Conservation (phyloP, 2,113 vertebrate genomes). For the Sorex araneus region DNA sequence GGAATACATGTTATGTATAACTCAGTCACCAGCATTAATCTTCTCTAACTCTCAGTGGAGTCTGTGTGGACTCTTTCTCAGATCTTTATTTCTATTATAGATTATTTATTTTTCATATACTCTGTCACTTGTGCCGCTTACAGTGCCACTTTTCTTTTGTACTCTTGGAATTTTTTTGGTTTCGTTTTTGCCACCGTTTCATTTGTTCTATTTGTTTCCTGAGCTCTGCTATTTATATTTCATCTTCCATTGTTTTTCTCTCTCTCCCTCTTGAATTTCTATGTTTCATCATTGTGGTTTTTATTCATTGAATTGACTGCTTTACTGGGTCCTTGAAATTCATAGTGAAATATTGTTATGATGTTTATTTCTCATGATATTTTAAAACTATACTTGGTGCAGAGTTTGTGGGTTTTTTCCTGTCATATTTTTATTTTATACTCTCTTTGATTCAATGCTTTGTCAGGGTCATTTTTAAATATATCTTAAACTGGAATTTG, state of each 20-base stretch:
- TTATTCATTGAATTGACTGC: neutral
- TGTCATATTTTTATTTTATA: neutral
- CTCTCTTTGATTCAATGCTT: neutral
- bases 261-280: neutral
- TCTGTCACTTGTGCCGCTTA: neutral
- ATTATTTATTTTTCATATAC: neutral
- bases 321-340: neutral
- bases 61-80: neutral
- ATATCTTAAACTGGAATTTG: conserved; percentile 1
- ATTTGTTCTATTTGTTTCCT: conserved; percentile 12
- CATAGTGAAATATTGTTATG: neutral
- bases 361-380: neutral
- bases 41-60: neutral
- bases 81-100: neutral
- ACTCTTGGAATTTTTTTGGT: neutral
- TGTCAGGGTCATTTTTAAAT: neutral
- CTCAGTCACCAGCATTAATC: neutral
- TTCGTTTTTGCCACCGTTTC: conserved; percentile 31
- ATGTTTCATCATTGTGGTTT: neutral
- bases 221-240: conserved; percentile 18
- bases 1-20: neutral
- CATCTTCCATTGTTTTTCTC: neutral
- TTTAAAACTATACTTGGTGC: neutral
- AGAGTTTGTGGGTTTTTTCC: neutral
- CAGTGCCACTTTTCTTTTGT: neutral